These are phyloP conservation scores for Conistra vaccinii DNA, from an alignment of 2,888 invertebrate species.

Conservation along the genomic window DNA sequence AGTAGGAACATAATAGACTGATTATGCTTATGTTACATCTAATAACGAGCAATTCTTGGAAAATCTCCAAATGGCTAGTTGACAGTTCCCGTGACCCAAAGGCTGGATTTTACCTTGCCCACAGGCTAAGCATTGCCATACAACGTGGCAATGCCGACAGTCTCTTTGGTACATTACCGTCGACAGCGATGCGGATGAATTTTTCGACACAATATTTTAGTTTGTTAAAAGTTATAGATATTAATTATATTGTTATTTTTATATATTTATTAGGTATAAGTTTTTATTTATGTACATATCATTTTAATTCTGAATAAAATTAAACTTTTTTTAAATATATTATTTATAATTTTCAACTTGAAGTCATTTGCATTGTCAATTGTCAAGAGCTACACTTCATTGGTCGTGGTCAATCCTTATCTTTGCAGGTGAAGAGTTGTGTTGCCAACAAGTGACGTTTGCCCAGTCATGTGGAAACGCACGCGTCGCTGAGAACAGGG, in stretches of 20 bases:
- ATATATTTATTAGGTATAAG: not conserved
- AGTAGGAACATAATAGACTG: no score
- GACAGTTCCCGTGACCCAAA: not conserved
- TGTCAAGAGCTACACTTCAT: not conserved
- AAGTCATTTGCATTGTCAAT: not conserved
- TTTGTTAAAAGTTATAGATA: not conserved
- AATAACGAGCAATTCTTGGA: no score
- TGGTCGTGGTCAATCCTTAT: not conserved
- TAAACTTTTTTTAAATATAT: not conserved
- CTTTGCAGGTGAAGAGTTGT: conserved; percentile 50
- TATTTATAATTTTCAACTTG: not conserved
- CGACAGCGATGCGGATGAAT: not conserved
- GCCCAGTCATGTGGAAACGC: conserved; percentile 61
- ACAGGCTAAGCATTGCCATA: not conserved
- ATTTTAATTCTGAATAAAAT: not conserved
- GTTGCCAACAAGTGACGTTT: conserved; percentile 64
- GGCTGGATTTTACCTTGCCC: not conserved
- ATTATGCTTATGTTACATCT: no score
- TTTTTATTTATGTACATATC: not conserved
- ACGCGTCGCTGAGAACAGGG: conserved; percentile 53
- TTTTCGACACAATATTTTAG: not conserved
- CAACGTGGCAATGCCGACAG: not conserved
- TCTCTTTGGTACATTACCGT: not conserved
- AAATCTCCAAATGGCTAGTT: not conserved
- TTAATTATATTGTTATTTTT: not conserved